These are phyloP conservation scores for Corydoras maculifer DNA, from an alignment of 2,113 vertebrate genomes.

Conservation along the genomic window DNA sequence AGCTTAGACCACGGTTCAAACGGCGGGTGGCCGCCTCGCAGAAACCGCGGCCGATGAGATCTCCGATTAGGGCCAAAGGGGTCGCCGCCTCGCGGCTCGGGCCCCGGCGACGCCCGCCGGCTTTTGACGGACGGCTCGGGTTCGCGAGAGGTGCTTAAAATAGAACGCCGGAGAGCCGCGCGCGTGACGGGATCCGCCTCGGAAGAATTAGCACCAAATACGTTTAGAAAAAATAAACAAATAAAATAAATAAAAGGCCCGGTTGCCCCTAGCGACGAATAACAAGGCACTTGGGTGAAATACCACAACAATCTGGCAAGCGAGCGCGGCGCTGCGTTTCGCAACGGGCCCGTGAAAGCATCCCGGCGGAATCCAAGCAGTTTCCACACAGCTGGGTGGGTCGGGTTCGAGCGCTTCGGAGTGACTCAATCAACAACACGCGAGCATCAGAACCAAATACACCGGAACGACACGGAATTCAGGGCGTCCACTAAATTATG, in stretches of 20 bases:
- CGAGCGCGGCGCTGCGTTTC: not conserved
- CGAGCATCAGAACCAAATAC: no score
- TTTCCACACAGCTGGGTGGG: constrained; percentile 12
- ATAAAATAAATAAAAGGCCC: not conserved
- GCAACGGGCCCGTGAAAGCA: no score
- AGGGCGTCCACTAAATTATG: no score
- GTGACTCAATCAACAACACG: not conserved
- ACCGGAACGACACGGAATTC: no score
- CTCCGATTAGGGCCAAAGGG: not conserved
- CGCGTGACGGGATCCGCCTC: constrained; percentile 21
- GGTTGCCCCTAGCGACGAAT: constrained; percentile 9
- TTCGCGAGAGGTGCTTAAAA: constrained; percentile 23
- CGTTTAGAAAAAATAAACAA: not conserved
- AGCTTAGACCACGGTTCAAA: not conserved
- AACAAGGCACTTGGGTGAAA: not conserved
- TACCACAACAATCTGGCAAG: constrained; percentile 11
- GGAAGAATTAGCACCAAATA: constrained; percentile 14
- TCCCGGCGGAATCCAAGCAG: constrained; percentile 2
- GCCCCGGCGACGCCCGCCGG: not conserved
- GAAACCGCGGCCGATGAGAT: not conserved
- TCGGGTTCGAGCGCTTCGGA: not conserved
- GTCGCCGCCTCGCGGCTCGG: not conserved
- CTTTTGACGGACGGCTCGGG: constrained; percentile 31
- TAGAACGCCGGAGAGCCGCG: not conserved
- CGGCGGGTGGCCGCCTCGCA: not conserved